Evolutionary conservation across 1,140 invertebrate genomes (phyloP).

Genomic region (Lasaia peninsularis): DNA sequence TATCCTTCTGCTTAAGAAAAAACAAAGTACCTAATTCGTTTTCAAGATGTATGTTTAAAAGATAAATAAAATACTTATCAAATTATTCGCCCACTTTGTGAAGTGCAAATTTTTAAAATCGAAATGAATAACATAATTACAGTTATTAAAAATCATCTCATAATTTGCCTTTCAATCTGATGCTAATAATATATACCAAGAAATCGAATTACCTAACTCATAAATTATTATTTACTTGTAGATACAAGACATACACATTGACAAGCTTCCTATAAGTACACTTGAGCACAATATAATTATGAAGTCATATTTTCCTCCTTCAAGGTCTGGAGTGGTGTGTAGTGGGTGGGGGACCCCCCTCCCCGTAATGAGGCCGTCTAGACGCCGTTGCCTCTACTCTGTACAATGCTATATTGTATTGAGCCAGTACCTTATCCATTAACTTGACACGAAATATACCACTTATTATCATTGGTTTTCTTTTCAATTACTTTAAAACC

Average conservation of each 20-base stretch:
- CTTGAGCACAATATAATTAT: slow-evolving; percentile 33
- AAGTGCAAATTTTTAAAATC: too few species aligned
- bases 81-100: too few species aligned
- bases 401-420: slow-evolving; percentile 48
- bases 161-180: too few species aligned
- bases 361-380: slow-evolving; percentile 63
- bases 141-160: too few species aligned
- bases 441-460: background rate
- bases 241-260: background rate
- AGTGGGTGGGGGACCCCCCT: slow-evolving; percentile 23
- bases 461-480: too few species aligned
- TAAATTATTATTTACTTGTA: background rate
- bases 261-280: background rate
- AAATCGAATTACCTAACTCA: background rate
- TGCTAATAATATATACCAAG: too few species aligned
- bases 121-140: too few species aligned
- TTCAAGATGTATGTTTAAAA: too few species aligned
- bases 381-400: slow-evolving; percentile 41
- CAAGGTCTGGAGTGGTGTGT: slow-evolving; percentile 26
- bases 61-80: too few species aligned
- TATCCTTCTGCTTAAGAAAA: too few species aligned
- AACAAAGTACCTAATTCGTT: too few species aligned
- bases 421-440: slow-evolving; percentile 34
- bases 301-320: slow-evolving; percentile 52
- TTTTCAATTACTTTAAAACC: too few species aligned